These are phyloP conservation scores for Xylocampa areola DNA, from an alignment of 2,888 invertebrate species.

Conservation along the genomic window DNA sequence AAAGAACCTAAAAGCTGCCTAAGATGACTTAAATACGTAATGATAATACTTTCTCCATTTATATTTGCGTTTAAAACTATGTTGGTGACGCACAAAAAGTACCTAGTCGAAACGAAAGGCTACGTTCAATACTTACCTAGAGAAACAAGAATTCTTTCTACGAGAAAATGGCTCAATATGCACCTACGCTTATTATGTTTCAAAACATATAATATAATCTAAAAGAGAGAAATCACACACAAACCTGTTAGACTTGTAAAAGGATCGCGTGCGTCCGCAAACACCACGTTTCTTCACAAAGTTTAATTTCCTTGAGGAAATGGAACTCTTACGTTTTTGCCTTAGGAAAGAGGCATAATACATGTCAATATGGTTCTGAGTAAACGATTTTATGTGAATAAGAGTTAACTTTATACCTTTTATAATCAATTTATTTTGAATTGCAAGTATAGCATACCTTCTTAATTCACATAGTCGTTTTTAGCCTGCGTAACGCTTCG, in stretches of 20 bases:
- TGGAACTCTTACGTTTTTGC: constrained; percentile 24
- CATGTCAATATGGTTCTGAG: constrained; percentile 7
- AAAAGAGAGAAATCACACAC: constrained; percentile 44
- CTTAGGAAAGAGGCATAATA: not conserved
- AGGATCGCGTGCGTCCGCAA: constrained; percentile 46
- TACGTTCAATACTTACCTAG: no score
- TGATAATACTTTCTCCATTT: no score
- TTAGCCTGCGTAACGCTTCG: no score
- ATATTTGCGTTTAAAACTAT: no score
- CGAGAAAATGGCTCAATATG: constrained; percentile 28
- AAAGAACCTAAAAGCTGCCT: no score
- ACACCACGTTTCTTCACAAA: constrained; percentile 29
- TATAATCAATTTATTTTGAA: not conserved
- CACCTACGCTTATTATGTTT: constrained; percentile 21
- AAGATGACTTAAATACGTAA: no score
- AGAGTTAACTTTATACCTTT: no score
- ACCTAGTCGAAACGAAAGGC: no score
- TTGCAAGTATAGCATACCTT: no score
- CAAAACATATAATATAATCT: constrained; percentile 20
- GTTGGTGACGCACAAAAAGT: no score
- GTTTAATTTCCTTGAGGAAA: constrained; percentile 55
- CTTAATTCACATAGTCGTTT: no score
- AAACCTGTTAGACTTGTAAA: constrained; percentile 51
- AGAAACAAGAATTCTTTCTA: not conserved
- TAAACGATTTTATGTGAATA: no score